A percentile compares a stretch with the other conserved stretches of the same genome.
Conservation (phyloP, 2,888 invertebrate genomes). For the Cantharis lateralis region DNA sequence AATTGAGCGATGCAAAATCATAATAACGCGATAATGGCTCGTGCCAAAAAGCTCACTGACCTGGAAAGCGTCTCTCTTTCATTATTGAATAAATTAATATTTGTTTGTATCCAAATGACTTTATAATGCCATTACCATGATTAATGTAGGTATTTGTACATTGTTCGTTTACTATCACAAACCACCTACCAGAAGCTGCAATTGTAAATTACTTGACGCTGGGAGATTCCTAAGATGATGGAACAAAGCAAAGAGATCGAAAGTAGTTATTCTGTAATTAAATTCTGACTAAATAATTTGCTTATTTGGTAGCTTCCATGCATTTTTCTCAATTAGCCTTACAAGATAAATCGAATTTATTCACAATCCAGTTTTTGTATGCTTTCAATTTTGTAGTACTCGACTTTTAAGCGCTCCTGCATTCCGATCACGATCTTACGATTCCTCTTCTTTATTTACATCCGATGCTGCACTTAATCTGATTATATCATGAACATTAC, state of each 20-base stretch:
- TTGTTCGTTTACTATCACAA: neutral
- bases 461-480: neutral
- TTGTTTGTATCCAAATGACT: neutral
- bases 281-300: neutral
- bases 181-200: neutral
- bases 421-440: neutral
- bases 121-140: neutral
- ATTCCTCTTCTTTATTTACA: neutral
- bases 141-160: neutral
- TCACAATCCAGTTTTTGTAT: neutral
- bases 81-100: neutral
- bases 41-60: slow-evolving; percentile 4
- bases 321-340: neutral
- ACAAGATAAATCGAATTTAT: neutral
- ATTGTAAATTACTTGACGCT: neutral
- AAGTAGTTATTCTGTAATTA: neutral
- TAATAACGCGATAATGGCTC: neutral
- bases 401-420: neutral
- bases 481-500: neutral
- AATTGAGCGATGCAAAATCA: neutral
- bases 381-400: neutral
- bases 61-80: neutral
- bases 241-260: neutral
- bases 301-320: neutral
- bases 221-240: neutral